Conservation (phyloP, 2,113 vertebrate species). For the Petrocephalus microphthalmus region DNA sequence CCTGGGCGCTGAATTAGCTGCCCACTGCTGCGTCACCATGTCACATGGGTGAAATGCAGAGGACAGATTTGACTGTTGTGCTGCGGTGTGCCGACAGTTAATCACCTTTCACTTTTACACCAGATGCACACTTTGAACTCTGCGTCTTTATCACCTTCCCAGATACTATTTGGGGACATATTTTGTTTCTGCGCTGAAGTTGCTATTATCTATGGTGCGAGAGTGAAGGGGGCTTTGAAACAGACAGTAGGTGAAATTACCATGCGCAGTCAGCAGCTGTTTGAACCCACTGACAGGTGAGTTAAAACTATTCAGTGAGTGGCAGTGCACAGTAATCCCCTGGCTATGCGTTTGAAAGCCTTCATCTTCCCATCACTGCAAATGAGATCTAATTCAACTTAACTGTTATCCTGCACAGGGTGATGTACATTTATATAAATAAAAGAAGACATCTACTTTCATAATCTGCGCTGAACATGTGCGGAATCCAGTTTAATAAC, state of each 20-base stretch:
- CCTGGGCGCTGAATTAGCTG: no score
- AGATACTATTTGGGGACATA: not conserved
- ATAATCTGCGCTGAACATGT: not conserved
- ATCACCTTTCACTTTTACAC: not conserved
- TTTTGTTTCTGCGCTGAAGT: not conserved
- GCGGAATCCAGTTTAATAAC: not conserved
- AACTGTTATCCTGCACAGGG: not conserved
- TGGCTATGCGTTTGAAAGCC: not conserved
- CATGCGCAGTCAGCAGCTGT: not conserved
- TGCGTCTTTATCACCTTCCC: not conserved
- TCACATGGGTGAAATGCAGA: no score
- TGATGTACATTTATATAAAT: not conserved
- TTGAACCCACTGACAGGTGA: not conserved
- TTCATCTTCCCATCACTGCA: not conserved
- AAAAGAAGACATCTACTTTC: not conserved
- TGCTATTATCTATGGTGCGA: not conserved
- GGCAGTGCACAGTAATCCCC: not conserved
- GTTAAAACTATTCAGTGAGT: not conserved
- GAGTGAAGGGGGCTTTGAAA: not conserved
- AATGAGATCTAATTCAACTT: not conserved
- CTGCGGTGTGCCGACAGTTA: no score
- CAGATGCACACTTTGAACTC: not conserved
- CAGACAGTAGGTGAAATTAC: not conserved
- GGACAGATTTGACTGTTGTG: no score
- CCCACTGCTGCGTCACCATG: no score